Evolutionary conservation across 1,140 invertebrate species (phyloP).

Genomic region (Cylas formicarius): DNA sequence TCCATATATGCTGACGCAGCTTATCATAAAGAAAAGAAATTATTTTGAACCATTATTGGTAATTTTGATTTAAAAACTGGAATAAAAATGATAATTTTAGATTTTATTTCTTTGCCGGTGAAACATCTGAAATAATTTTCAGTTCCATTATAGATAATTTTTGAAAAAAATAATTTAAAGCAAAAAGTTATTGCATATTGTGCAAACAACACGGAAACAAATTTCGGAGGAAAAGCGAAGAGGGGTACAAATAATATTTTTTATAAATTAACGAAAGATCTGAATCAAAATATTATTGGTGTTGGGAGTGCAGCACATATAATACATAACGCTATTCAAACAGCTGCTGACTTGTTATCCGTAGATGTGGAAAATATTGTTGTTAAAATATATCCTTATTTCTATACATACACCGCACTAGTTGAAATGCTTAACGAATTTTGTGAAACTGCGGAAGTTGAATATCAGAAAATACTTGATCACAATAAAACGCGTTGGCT

Average conservation of each 20-base stretch:
- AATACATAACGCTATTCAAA: constrained; percentile 30
- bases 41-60: constrained; percentile 20
- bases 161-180: constrained; percentile 16
- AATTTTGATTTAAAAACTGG: constrained; percentile 22
- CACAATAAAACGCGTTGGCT: constrained; percentile 25
- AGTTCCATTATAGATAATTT: constrained; percentile 8
- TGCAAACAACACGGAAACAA: constrained; percentile 18
- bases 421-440: constrained; percentile 35
- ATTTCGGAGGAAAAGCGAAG: constrained; percentile 9
- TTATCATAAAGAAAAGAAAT: constrained; percentile 24
- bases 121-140: constrained; percentile 17
- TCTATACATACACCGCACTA: constrained; percentile 34
- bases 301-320: constrained; percentile 27
- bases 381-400: constrained; percentile 35
- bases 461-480: constrained; percentile 18
- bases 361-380: constrained; percentile 33
- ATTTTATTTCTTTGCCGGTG: constrained; percentile 19
- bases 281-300: constrained; percentile 9
- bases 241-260: constrained; percentile 11
- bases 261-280: constrained; percentile 8
- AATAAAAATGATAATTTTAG: constrained; percentile 21
- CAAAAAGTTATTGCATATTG: constrained; percentile 23
- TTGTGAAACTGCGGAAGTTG: constrained; percentile 29
- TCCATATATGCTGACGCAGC: constrained; percentile 26
- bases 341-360: constrained; percentile 28